Percentiles rank a stretch among this genome's conserved stretches.
Conservation (phyloP, 2,888 invertebrate genomes). For the Podabrus alpinus region DNA sequence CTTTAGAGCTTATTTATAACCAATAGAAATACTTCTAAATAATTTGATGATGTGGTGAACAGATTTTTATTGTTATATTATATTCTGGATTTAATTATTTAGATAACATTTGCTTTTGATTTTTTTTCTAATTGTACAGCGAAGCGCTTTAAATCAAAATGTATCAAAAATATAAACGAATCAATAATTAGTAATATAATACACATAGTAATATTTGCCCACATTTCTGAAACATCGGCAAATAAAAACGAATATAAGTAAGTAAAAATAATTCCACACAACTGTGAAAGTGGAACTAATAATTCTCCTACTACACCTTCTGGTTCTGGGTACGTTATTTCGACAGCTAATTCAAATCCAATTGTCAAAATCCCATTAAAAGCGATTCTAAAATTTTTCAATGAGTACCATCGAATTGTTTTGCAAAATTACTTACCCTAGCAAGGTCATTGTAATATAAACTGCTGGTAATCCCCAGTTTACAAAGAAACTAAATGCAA, state of each 20-base stretch:
- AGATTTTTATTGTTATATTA: too few relatives aligned
- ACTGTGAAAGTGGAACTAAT: background rate
- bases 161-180: background rate
- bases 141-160: background rate
- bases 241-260: conserved; percentile 2
- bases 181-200: background rate
- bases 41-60: too few relatives aligned
- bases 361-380: background rate
- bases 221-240: background rate
- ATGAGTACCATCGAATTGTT: background rate
- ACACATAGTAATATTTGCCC: background rate
- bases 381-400: background rate
- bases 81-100: background rate
- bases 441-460: conserved; percentile 76
- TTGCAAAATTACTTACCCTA: conserved; percentile 74
- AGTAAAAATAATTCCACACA: background rate
- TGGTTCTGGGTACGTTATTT: conserved; percentile 1
- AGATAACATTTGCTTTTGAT: background rate
- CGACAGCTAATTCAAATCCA: background rate
- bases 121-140: background rate
- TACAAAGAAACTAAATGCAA: conserved; percentile 71
- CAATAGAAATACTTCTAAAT: too few relatives aligned
- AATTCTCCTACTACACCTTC: background rate
- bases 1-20: too few relatives aligned
- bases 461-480: conserved; percentile 75